Base-by-base conservation (phyloP, 2,888 invertebrate species). In the Drosophila subsilvestris region DNA sequence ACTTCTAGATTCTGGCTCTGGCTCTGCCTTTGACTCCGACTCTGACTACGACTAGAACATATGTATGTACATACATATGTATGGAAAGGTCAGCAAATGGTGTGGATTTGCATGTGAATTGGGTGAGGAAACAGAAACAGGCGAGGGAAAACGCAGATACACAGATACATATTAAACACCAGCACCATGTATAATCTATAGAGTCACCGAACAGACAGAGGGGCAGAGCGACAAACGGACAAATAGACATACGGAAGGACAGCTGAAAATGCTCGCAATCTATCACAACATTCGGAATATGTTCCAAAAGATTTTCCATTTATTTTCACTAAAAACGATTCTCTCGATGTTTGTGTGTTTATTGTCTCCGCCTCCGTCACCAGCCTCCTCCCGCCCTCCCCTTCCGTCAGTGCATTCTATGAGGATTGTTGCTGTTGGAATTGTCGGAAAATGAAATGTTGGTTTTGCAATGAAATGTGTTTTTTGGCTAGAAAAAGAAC, bases 251-350 rank as follows among this genome's bases (percentile, higher is more conserved):
- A 45, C 20, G 43, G 8, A 29, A 20, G 47, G 29, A 58, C 51
- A 62, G 18, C 54, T 58, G 74, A 74, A 37, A 58, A 62, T 57
- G 74, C 74, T 63, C 56, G 65, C 73, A 66, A 68, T 81, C 85
- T 76, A 85, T 85, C 86, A 74, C 79, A 85, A 63, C 68, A 73
- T 82, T 77, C 86, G 69, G 74, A 87, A 63, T 63, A 74, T 83
- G 70, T 79, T 88, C 86, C 74, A 82, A 82, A 54, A 88, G 79
- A 86, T 81, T 88, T 83, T 75, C 82, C 79, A 83, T 88, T 83
- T 83, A 83, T 83, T 85, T 88, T 85, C 88, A 77, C 77, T 88
- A 88, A 87, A 37, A 83, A 77, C 88, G 82, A 70, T 88, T 87
- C 65, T 72, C 69, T 69, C 67, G 37, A 14, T 51, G 55, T 50